Conservation (phyloP, 2,113 vertebrate species). For the Microtus ochrogaster region DNA sequence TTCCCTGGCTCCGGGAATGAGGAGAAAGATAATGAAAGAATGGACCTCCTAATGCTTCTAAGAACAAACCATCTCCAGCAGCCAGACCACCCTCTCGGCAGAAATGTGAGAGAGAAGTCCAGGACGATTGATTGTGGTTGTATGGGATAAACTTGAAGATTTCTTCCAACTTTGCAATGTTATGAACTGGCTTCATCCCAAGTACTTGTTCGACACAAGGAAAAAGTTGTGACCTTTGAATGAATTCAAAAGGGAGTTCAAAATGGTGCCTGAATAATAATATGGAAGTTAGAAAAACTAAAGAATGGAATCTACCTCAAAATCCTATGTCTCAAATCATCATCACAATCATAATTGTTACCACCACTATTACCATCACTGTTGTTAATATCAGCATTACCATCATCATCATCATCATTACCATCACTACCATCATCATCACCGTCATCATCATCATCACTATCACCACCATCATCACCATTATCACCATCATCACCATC, state of each 20-base stretch:
- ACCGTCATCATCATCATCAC: too few species aligned
- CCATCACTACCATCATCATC: neutral
- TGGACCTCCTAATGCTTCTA: slow-evolving; percentile 35
- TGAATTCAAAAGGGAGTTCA: slow-evolving; percentile 22
- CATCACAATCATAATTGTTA: neutral
- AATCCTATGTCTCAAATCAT: neutral
- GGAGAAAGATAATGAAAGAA: slow-evolving; percentile 47
- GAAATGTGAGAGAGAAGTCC: neutral
- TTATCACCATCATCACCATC: neutral
- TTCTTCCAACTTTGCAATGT: neutral
- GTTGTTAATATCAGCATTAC: neutral
- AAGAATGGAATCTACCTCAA: neutral
- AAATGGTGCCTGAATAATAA: neutral
- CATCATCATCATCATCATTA: neutral
- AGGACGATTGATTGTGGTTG: slow-evolving; percentile 17
- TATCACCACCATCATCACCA: neutral
- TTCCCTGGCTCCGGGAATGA: slow-evolving; percentile 23
- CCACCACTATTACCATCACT: too few species aligned
- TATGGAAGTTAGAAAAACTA: neutral
- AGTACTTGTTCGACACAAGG: slow-evolving; percentile 3
- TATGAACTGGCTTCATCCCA: slow-evolving; percentile 39
- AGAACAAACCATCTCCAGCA: neutral
- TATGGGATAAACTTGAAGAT: slow-evolving; percentile 29
- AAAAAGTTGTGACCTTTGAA: slow-evolving; percentile 13
- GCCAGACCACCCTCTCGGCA: slow-evolving; percentile 56